Evolutionary conservation across 1,140 invertebrate species (phyloP), one percentile per base, ranked within the genome.

Genomic region (Drosophila miranda): DNA sequence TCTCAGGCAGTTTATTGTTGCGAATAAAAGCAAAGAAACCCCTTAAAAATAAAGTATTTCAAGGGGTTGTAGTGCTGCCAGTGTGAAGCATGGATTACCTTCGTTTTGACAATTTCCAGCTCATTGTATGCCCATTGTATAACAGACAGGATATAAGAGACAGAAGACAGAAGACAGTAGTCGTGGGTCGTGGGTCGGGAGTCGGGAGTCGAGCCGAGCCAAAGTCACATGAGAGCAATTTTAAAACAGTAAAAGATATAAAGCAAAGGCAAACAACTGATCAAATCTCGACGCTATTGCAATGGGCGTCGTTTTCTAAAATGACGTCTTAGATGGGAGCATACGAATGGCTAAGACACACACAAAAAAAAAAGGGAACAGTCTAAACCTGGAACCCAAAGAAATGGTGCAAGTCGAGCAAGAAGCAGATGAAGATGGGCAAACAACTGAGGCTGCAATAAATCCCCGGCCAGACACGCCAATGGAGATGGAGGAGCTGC

Each of bases 201-300:
- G 13, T 42, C 66, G 66, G 56, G 63, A 43, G 61, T 63, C 44
- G 61, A 64, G 49, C 58, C 38, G 60, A 46, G 66, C 67, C 57
- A 71, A 72, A 72, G 59, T 63, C 71, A 74, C 71, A 64, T 73
- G 71, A 73, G 69, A 64, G 69, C 71, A 74, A 73, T 74, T 74
- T 74, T 74, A 74, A 75, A 75, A 74, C 69, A 73, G 72, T 74
- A 50, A 75, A 74, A 74, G 58, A 74, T 74, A 73, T 55, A 74
- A 66, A 66, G 60, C 66, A 51, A 74, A 75, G 54, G 72, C 72
- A 75, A 75, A 75, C 69, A 75, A 74, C 72, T 75, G 72, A 75
- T 75, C 72, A 75, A 75, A 75, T 75, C 72, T 75, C 72, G 61
- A 44, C 54, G 60, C 69, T 61, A 71, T 73, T 73, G 66, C 66